Base-by-base conservation (phyloP, 2,888 invertebrate species). In the Scaptomyza polygonia region DNA sequence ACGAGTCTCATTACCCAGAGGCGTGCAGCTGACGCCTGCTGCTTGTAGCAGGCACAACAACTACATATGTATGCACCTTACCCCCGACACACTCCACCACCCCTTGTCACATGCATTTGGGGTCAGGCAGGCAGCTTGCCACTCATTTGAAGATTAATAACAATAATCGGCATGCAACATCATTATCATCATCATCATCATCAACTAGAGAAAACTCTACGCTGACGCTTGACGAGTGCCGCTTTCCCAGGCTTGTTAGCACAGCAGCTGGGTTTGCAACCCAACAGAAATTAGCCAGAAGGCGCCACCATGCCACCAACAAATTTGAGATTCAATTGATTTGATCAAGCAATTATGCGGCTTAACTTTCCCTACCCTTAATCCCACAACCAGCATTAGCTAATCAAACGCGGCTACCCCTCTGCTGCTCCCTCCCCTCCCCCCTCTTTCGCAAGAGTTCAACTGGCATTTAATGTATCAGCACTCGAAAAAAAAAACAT, bases 1-100 rank as follows among this genome's bases (percentile, higher is more conserved):
- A 75, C 73, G 78, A 77, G 74, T 67, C 74, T 77, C 74, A 75
- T 75, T 75, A 75, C 67, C 73, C 78, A 72, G 67, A 54, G 44
- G 57, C 61, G 56, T 76, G 76, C 72, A 73, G 72, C 77, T 73
- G 72, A 76, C 77, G 65, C 65, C 56, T 70, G 43, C 52, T 30
- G n/a, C 44, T 3, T 21, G 11, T 32, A 7, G 9, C 21, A 9
- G 16, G 34, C 49, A 21, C 9, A 34, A 9, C 25, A 5, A 5
- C 25, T 25, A 25, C 3, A 3, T 21, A 21, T 21, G 21, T 21
- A 21, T 25, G 25, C 5, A 12, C 42, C 32, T 16, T 14, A 36
- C 11, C 18, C 48, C 9, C n/a, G n/a, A n/a, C n/a, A 4, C n/a
- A 21, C 9, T 9, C 12, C 27, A 14, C 14, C n/a, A 12, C n/a